A percentile compares a stretch with the other conserved stretches of the same genome.
phyloP scores from a whole-genome alignment of 2,113 vertebrate species.

The Larimichthys crocea region DNA sequence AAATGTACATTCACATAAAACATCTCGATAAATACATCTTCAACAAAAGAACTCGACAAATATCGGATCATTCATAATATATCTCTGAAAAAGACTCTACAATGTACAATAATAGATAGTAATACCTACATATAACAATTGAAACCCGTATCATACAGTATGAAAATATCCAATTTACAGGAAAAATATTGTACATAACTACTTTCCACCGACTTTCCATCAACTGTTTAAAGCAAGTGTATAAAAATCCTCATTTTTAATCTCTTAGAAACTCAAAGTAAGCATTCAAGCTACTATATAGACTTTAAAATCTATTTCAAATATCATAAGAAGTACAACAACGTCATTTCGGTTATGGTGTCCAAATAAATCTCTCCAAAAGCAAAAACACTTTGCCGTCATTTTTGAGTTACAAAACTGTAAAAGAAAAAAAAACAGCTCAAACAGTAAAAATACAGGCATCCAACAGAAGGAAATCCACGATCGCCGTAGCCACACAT shows the following conservation, averaged over 20 bases:
- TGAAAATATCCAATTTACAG: slow-evolving; percentile 83
- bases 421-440: slow-evolving; percentile 52
- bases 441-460: slow-evolving; percentile 70
- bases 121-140: slow-evolving; percentile 77
- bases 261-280: slow-evolving; percentile 64
- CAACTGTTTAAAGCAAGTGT: slow-evolving; percentile 68
- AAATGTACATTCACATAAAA: slow-evolving; percentile 90
- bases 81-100: slow-evolving; percentile 74
- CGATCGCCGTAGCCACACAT: slow-evolving; percentile 55
- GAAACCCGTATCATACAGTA: slow-evolving; percentile 82
- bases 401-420: slow-evolving; percentile 65
- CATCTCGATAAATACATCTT: slow-evolving; percentile 89
- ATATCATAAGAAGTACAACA: slow-evolving; percentile 45
- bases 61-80: slow-evolving; percentile 77
- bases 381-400: slow-evolving; percentile 45
- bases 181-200: slow-evolving; percentile 76
- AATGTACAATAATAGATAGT: slow-evolving; percentile 73
- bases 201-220: slow-evolving; percentile 53
- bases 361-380: slow-evolving; percentile 62
- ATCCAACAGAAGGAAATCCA: slow-evolving; percentile 62
- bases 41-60: slow-evolving; percentile 90
- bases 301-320: slow-evolving; percentile 50
- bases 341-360: slow-evolving; percentile 34
- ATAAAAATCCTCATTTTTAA: slow-evolving; percentile 77
- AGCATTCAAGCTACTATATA: slow-evolving; percentile 55